A percentile compares a stretch with the other conserved stretches of the same genome.
These are phyloP conservation scores for Campylomormyrus tamandua DNA, from an alignment of 2,113 vertebrate genomes.

Conservation along the genomic window DNA sequence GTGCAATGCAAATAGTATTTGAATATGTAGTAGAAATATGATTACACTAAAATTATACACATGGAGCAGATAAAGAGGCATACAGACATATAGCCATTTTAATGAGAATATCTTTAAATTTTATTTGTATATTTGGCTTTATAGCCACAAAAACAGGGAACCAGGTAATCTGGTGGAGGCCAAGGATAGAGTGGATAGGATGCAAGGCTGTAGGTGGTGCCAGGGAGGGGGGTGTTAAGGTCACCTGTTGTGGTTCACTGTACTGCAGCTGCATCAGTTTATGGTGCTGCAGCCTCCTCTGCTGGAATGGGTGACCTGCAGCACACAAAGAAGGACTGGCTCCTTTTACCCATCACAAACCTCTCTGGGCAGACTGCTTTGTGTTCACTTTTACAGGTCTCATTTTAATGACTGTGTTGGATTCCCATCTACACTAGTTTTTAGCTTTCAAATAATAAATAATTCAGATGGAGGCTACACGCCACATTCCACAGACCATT, in stretches of 20 bases:
- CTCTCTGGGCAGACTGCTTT: background rate
- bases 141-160: background rate
- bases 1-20: background rate
- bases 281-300: conserved; percentile 62
- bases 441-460: background rate
- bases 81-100: background rate
- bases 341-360: background rate
- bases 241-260: background rate
- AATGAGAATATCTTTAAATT: background rate
- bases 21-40: background rate
- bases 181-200: background rate
- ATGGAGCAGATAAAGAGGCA: background rate
- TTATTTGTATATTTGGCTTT: background rate
- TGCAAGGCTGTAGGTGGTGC: background rate
- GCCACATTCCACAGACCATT: background rate
- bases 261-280: conserved; percentile 67
- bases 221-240: background rate
- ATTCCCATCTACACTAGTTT: background rate
- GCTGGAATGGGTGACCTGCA: conserved; percentile 51
- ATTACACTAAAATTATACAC: background rate
- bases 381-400: background rate
- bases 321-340: background rate
- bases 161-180: background rate
- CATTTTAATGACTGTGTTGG: background rate
- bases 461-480: background rate